Conservation (phyloP, 2,113 vertebrate species). For the Mormyrus lacerda region DNA sequence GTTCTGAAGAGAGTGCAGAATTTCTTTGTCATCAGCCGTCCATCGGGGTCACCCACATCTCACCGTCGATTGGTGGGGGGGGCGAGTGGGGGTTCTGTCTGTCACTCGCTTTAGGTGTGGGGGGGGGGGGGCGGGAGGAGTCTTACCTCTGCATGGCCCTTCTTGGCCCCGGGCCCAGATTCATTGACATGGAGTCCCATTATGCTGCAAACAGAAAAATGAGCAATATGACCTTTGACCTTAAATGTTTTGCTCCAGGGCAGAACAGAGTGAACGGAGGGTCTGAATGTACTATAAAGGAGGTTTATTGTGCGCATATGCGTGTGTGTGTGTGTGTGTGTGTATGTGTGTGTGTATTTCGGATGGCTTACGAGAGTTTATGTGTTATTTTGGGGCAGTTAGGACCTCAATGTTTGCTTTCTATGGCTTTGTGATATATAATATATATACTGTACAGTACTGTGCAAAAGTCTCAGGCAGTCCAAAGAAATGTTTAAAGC, state of each 20-base stretch:
- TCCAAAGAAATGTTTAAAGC: too few relatives aligned
- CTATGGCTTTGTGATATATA: background rate
- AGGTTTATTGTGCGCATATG: background rate
- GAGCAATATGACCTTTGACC: slow-evolving; percentile 14
- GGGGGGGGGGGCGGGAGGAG: background rate
- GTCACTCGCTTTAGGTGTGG: background rate
- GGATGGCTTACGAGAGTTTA: background rate
- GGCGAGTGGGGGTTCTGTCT: background rate
- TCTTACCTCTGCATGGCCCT: slow-evolving; percentile 1
- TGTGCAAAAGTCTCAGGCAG: too few relatives aligned
- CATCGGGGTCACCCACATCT: background rate
- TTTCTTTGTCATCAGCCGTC: background rate
- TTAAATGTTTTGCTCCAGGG: background rate
- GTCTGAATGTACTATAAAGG: background rate
- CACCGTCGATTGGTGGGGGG: background rate
- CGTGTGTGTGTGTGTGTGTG: background rate
- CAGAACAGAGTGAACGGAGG: background rate
- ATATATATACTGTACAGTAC: too few relatives aligned
- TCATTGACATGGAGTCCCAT: background rate
- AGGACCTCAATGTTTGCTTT: background rate
- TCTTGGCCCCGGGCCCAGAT: background rate
- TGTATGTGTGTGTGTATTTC: background rate
- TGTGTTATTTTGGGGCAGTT: background rate
- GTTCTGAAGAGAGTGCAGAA: background rate
- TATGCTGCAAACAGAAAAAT: background rate